A percentile compares a stretch with the other conserved stretches of the same genome.
Evolutionary conservation across 30 jellyfish, hydroid and myxozoan genomes (phyloP).

Genomic region (Aurelia coerulea): DNA sequence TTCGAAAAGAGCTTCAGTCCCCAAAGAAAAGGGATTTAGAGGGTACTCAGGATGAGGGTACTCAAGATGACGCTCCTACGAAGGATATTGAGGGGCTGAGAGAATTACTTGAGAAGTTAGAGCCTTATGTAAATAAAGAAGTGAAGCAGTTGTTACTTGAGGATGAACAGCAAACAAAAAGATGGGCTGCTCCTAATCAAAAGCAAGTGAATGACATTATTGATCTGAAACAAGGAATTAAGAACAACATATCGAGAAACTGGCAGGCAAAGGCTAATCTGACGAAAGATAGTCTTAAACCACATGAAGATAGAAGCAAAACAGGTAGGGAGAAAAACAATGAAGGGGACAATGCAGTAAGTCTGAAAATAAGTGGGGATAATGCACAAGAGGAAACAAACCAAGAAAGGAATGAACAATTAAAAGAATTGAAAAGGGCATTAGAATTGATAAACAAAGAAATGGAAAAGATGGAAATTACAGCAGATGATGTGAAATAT

Average conservation of each 20-base stretch:
- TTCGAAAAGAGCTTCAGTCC: conserved; percentile 22
- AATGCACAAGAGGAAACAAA: not conserved
- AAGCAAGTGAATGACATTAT: conserved; percentile 10
- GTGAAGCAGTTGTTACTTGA: not conserved
- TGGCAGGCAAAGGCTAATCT: not conserved
- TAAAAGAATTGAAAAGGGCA: conserved; percentile 6
- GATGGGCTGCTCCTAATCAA: not conserved
- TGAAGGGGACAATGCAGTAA: not conserved
- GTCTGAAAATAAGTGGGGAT: not conserved
- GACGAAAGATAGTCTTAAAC: too few species aligned
- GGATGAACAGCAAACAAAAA: not conserved
- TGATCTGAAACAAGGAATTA: not conserved
- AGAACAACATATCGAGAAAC: not conserved
- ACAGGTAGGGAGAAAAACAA: too few species aligned
- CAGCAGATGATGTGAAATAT: conserved; percentile 3
- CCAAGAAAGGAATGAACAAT: not conserved
- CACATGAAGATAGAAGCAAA: not conserved
- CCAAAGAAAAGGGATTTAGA: too few species aligned
- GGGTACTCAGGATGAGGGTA: not conserved
- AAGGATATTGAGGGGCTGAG: conserved; percentile 4
- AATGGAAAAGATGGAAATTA: conserved; percentile 2
- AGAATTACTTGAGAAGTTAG: conserved; percentile 26
- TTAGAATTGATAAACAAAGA: not conserved
- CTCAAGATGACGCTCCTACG: not conserved
- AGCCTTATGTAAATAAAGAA: conserved; percentile 13